Evolutionary conservation across 2,888 invertebrate species (phyloP), one percentile per base, ranked within the genome.

Genomic region (Drosophila limbata): DNA sequence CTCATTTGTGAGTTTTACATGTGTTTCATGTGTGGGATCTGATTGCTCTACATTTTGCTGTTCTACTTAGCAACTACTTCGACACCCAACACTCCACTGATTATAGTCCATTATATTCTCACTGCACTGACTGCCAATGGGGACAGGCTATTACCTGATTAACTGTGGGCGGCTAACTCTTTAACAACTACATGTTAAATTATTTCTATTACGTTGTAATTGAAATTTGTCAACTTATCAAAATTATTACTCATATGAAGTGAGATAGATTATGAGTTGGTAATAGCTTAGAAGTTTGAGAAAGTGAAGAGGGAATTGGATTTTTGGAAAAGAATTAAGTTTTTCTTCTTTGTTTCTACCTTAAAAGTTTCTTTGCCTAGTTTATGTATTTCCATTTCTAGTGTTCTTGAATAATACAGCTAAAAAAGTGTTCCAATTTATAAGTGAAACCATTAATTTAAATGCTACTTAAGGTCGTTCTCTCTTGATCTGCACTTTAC

Each of bases 1-100:
- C 67, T 77, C 78, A 79, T 73, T 84, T 69, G 40, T 28, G 50
- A 21, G 66, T 66, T 39, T 73, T 64, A 75, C 61, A 69, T 57
- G 55, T 69, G 65, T 39, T 45, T 48, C 57, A 44, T 55, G 63
- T 63, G 66, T 68, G 55, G 44, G 53, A 42, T 75, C 62, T 52
- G 61, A 71, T 69, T 42, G 61, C 25, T 31, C 37, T 42, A 11
- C 25, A 13, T n/a, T n/a, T n/a, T n/a, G 4, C 31, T 55, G 52
- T 25, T 25, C 50, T 55, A 55, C 66, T 56, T 68, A 35, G 42
- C 37, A 56, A 50, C 48, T 45, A 25, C 33, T 25, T 37, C 47
- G 51, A 51, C 48, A 10, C 21, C 21, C 47, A 25, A 57, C 40
- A 68, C 48, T 35, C 21, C 25, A 47, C 40, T 42, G 56, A 69